Conservation (phyloP, 2,888 invertebrate genomes). For the Cryptops parisi region DNA sequence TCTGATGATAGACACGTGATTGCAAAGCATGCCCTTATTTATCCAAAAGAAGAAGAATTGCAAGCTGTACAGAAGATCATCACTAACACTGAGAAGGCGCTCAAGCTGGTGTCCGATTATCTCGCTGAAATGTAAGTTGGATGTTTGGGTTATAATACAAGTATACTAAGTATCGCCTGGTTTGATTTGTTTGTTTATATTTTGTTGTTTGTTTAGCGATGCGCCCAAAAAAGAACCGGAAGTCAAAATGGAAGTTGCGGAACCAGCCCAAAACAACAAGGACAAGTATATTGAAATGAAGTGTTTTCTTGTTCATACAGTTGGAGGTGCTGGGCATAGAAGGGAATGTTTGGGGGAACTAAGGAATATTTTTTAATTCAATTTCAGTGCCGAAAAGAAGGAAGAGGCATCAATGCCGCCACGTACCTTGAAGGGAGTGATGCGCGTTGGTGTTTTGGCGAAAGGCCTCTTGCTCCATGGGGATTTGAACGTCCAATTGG, state of each 20-base stretch:
- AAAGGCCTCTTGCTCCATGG: slow-evolving; percentile 79
- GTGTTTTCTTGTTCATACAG: too few relatives aligned
- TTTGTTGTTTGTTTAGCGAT: not conserved
- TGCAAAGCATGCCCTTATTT: slow-evolving; percentile 82
- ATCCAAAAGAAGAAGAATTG: slow-evolving; percentile 79
- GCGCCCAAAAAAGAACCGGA: slow-evolving; percentile 1
- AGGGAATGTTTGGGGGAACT: too few relatives aligned
- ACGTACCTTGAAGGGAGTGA: slow-evolving; percentile 83
- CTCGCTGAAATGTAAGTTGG: slow-evolving; percentile 44
- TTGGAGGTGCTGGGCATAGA: too few relatives aligned
- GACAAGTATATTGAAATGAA: not conserved
- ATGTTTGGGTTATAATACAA: too few relatives aligned
- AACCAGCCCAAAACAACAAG: not conserved
- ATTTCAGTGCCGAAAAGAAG: not conserved
- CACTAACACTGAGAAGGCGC: slow-evolving; percentile 78
- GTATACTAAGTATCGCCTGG: too few relatives aligned
- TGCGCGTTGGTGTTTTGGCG: slow-evolving; percentile 85
- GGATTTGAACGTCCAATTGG: slow-evolving; percentile 77
- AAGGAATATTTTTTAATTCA: too few relatives aligned
- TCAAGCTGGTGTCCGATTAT: slow-evolving; percentile 86
- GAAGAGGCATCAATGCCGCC: slow-evolving; percentile 28
- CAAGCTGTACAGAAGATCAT: slow-evolving; percentile 78
- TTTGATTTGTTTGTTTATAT: not conserved
- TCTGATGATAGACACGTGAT: slow-evolving; percentile 91
- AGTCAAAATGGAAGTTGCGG: not conserved